Conservation (phyloP, 2,797 vertebrate species). For the Mormyrus proboscirostris region DNA sequence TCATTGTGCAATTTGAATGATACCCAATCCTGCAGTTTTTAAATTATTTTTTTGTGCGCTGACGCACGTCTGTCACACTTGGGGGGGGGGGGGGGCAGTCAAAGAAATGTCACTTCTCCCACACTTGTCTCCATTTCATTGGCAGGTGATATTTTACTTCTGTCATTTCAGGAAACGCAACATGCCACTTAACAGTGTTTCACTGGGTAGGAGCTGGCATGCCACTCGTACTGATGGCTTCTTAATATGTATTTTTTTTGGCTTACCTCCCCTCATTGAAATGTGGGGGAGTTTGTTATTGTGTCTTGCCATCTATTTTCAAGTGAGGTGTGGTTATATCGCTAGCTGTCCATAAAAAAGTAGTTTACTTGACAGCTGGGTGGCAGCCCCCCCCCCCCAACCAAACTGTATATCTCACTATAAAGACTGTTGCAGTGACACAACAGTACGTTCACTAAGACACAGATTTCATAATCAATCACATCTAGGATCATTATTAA, state of each 20-base stretch:
- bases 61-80: neutral
- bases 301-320: neutral
- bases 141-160: slow-evolving; percentile 61
- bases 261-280: neutral
- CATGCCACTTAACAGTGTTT: slow-evolving; percentile 15
- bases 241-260: slow-evolving; percentile 46
- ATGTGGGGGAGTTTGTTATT: slow-evolving; percentile 14
- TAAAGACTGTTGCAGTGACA: neutral
- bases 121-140: slow-evolving; percentile 56
- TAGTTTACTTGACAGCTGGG: neutral
- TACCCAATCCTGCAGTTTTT: neutral
- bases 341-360: neutral
- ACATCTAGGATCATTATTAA: neutral
- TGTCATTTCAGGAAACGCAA: slow-evolving; percentile 47
- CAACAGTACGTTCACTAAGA: neutral
- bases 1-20: neutral
- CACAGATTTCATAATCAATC: neutral
- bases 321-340: neutral
- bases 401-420: neutral
- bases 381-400: neutral
- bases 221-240: slow-evolving; percentile 58
- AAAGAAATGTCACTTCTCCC: slow-evolving; percentile 60
- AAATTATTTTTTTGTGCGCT: neutral
- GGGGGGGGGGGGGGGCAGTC: slow-evolving; percentile 28
- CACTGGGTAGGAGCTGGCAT: slow-evolving; percentile 34